phyloP scores from a whole-genome alignment of 35 echinoderm and acorn worm genomes.

The Antedon bifida region DNA sequence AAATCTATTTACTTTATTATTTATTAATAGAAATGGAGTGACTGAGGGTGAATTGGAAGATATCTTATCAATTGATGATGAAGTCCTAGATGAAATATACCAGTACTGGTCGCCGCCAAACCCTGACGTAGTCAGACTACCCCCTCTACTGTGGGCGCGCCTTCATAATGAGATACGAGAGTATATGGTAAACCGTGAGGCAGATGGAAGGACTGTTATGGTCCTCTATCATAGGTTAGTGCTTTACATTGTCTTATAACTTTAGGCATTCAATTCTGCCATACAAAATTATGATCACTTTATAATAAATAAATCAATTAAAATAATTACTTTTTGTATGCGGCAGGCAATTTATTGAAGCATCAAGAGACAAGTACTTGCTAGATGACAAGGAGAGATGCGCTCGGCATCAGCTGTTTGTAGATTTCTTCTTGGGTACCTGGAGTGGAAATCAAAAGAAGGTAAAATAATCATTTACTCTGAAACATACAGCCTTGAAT shows the following conservation, averaged over 20 bases:
- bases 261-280: no score
- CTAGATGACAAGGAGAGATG: constrained; percentile 19
- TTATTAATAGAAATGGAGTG: constrained; percentile 48
- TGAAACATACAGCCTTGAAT: neutral
- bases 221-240: constrained; percentile 87
- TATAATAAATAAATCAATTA: neutral
- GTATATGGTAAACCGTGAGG: constrained; percentile 77
- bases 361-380: constrained; percentile 63
- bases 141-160: constrained; percentile 61
- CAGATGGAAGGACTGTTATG: constrained; percentile 79
- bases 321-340: neutral
- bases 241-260: no score
- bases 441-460: constrained; percentile 59
- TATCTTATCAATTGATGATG: constrained; percentile 78
- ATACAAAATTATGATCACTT: no score
- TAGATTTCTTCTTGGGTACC: constrained; percentile 79
- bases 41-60: constrained; percentile 58
- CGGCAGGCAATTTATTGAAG: constrained; percentile 87
- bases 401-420: constrained; percentile 50
- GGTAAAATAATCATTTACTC: neutral
- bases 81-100: constrained; percentile 88
- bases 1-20: no score
- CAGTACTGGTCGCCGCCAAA: constrained; percentile 80
- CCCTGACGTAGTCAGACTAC: constrained; percentile 39
- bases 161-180: constrained; percentile 83